These are phyloP conservation scores for Schizotus pectinicornis DNA, from an alignment of 2,888 invertebrate genomes.

Conservation along the genomic window DNA sequence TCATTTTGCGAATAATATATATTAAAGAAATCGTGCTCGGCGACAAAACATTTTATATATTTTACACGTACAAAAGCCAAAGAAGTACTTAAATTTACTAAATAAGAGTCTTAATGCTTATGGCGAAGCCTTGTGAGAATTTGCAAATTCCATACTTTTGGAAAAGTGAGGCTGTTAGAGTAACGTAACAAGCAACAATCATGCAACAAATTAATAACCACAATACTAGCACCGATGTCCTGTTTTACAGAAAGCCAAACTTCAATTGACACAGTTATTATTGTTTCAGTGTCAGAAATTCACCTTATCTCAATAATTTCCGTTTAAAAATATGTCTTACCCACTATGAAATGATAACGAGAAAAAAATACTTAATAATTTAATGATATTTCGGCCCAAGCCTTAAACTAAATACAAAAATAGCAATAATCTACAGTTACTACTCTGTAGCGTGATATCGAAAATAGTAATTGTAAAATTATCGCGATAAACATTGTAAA, in stretches of 20 bases:
- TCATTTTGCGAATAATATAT: conserved; percentile 39
- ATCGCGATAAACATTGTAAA: conserved; percentile 23
- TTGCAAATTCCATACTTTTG: conserved; percentile 5
- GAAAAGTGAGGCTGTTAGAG: conserved; percentile 16
- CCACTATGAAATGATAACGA: conserved; percentile 10
- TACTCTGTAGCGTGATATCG: not conserved
- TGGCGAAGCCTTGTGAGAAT: not conserved
- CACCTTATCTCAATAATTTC: not conserved
- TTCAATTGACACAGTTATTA: conserved; percentile 28
- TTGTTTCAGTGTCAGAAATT: conserved; percentile 16
- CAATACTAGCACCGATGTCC: conserved; percentile 51
- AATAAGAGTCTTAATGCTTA: conserved; percentile 2
- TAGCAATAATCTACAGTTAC: conserved; percentile 27
- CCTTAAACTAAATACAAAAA: conserved; percentile 22
- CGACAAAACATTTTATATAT: conserved; percentile 49
- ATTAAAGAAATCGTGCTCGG: conserved; percentile 45
- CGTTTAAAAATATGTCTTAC: conserved; percentile 8
- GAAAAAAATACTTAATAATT: conserved; percentile 13
- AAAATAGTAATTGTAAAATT: conserved; percentile 18
- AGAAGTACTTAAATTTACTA: conserved; percentile 32
- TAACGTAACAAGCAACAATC: conserved; percentile 50
- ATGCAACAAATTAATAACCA: conserved; percentile 49
- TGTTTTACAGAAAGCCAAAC: conserved; percentile 33
- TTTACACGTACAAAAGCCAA: conserved; percentile 52
- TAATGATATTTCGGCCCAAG: conserved; percentile 23